Evolutionary conservation across 2,888 invertebrate genomes (phyloP).

Genomic region (Agrochola lota): DNA sequence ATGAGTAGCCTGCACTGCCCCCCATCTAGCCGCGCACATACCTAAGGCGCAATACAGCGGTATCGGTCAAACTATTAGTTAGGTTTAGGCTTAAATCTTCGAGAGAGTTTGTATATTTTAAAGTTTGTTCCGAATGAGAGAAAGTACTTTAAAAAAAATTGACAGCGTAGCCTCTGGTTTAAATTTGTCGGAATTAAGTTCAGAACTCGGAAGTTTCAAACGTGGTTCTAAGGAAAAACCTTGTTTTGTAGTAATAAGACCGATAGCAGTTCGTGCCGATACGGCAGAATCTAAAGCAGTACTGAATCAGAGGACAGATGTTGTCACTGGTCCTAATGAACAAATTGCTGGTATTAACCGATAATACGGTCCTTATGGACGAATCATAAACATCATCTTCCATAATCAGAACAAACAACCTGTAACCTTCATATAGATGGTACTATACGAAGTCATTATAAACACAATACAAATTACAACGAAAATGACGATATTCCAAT

Average conservation of each 20-base stretch:
- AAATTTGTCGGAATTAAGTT: not conserved
- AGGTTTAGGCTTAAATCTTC: not conserved
- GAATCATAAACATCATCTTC: not conserved
- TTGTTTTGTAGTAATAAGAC: not conserved
- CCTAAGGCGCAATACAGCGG: too few relatives aligned
- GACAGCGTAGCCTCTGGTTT: not conserved
- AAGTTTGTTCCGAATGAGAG: not conserved
- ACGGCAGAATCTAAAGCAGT: not conserved
- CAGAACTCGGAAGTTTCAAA: not conserved
- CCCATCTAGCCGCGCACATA: too few relatives aligned
- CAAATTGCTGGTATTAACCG: not conserved
- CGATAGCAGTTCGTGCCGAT: not conserved
- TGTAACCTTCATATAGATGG: conserved; percentile 38
- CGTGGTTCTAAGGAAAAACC: not conserved
- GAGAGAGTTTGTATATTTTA: not conserved
- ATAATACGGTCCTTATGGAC: not conserved
- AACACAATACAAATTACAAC: conserved; percentile 51
- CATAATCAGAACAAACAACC: not conserved
- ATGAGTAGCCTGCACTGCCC: too few relatives aligned
- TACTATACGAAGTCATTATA: not conserved
- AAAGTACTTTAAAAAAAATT: not conserved
- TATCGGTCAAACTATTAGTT: too few relatives aligned
- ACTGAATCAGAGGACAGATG: not conserved
- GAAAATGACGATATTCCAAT: conserved; percentile 52
- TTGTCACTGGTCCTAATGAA: not conserved